Conservation (phyloP, 2,113 vertebrate genomes). For the Laticauda laticaudata region DNA sequence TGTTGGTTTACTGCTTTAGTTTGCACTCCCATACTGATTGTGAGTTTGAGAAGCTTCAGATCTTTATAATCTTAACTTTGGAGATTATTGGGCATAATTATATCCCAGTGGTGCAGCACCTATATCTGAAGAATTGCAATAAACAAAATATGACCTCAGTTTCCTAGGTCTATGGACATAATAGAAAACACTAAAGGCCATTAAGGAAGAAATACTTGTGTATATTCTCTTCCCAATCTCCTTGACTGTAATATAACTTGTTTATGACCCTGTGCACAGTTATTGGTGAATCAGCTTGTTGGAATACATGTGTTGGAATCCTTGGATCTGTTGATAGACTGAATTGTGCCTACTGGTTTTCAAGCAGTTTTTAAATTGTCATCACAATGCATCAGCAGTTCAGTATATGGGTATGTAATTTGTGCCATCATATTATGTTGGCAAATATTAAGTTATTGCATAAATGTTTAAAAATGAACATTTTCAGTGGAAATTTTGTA, state of each 20-base stretch:
- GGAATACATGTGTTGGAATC: background rate
- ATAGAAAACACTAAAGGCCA: background rate
- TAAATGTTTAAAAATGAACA: constrained; percentile 76
- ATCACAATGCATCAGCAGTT: constrained; percentile 68
- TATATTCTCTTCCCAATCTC: background rate
- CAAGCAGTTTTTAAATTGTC: constrained; percentile 48
- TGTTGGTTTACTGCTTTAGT: constrained; percentile 56
- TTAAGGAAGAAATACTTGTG: background rate
- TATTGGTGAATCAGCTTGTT: background rate
- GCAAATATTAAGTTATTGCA: constrained; percentile 81
- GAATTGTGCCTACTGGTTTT: constrained; percentile 25
- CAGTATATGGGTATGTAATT: constrained; percentile 69
- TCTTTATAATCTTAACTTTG: constrained; percentile 39
- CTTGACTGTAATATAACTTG: background rate
- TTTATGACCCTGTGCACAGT: background rate
- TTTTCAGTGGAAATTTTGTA: constrained; percentile 82
- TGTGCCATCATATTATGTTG: constrained; percentile 77
- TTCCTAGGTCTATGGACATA: background rate
- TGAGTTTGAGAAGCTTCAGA: constrained; percentile 35
- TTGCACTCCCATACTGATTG: constrained; percentile 52
- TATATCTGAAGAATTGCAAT: background rate
- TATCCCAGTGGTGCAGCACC: background rate
- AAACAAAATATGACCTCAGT: background rate
- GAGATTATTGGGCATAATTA: constrained; percentile 13
- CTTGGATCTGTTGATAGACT: background rate